A percentile compares a stretch with the other conserved stretches of the same genome.
phyloP scores from a whole-genome alignment of 1,140 invertebrate genomes.

The Drosophila miranda region DNA sequence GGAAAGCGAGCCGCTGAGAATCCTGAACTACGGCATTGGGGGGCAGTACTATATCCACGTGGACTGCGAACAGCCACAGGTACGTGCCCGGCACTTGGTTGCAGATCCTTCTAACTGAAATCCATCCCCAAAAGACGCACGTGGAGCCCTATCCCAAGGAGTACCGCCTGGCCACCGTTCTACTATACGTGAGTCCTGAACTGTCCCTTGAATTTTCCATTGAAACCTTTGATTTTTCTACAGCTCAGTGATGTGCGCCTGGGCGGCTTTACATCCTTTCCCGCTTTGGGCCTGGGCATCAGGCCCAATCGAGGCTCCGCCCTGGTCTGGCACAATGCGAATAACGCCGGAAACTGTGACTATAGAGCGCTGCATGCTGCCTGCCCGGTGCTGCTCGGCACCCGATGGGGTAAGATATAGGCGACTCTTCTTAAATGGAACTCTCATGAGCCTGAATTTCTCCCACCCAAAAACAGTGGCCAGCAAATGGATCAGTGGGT shows the following conservation, averaged over 20 bases:
- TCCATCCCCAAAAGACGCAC: not conserved
- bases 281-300: slow-evolving; percentile 89
- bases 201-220: not conserved
- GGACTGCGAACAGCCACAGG: slow-evolving; percentile 82
- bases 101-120: not conserved
- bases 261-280: slow-evolving; percentile 97
- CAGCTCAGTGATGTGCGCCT: slow-evolving; percentile 96
- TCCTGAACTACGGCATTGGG: slow-evolving; percentile 87
- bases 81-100: not conserved
- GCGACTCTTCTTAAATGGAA: slow-evolving; percentile 1
- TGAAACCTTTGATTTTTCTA: not conserved
- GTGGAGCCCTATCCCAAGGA: not conserved
- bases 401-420: slow-evolving; percentile 90
- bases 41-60: slow-evolving; percentile 88
- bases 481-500: slow-evolving; percentile 37
- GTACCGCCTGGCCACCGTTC: slow-evolving; percentile 43
- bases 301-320: slow-evolving; percentile 94
- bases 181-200: slow-evolving; percentile 53
- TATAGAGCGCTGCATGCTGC: slow-evolving; percentile 95
- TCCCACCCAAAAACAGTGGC: slow-evolving; percentile 29
- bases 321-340: slow-evolving; percentile 96
- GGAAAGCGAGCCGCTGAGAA: slow-evolving; percentile 84
- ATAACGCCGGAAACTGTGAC: slow-evolving; percentile 94
- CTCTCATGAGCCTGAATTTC: not conserved
- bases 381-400: slow-evolving; percentile 96